Base-by-base conservation (phyloP, 2,888 invertebrate genomes). In the Drosophila affinis region DNA sequence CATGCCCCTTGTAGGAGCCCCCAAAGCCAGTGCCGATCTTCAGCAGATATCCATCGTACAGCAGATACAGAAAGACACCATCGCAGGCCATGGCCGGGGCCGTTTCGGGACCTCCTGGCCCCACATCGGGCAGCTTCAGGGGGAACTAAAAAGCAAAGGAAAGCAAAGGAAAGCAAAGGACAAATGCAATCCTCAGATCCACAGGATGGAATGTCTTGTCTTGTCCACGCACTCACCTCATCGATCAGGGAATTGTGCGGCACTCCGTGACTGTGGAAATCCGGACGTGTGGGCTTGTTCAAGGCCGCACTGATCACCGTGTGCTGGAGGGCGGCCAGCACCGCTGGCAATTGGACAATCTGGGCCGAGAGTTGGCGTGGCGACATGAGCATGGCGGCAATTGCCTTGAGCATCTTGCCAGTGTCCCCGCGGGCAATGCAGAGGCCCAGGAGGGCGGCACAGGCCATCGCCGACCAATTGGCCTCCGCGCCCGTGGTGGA, bases 11-110 rank as follows among this genome's bases (percentile, higher is more conserved):
- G 78, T 97, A 94, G 9, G 99, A 98, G 76, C 97, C 97, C 56
- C 97, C 97, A 91, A 97, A 98, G 9, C 99, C 99, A 57, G 98
- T 97, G 18, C 99, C 99, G 73, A 99, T 95, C 93, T 99, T 99
- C 75, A 97, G 94, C 52, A 99, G 93, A 1, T 98, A 97, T 83
- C 95, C 95, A 10, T 95, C 95, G 34, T 97, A 95, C 84, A 97
- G 95, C 32, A 99, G 93, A 92, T 98, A 99, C 59, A 99, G 93
- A 92, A 95, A 98, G 76, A 95, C 95, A 10, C 99, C 99, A 92
- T 99, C 98, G 77, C 97, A 97, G 9, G 97, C 96, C 88, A 98
- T 93, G 4, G 96, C 95, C 58, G 92, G 91, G 32, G 86, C 77
- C 12, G 63, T 72, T 4, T 46, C 14, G 2, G 67, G 32, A 1